phyloP scores from a whole-genome alignment of 2,113 vertebrate genomes.

The Gnathonemus longibarbis region DNA sequence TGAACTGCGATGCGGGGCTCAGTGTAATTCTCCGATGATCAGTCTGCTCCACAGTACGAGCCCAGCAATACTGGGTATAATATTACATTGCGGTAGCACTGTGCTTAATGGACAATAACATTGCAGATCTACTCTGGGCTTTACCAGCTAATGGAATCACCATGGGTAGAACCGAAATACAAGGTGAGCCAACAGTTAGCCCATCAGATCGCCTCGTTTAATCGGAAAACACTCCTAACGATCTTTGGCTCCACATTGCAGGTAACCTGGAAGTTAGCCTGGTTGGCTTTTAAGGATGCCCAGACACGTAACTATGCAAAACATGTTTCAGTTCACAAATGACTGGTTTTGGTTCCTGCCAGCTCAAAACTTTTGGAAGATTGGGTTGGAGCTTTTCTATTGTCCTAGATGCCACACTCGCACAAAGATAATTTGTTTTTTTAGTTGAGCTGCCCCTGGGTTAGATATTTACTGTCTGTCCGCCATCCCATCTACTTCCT shows the following conservation, averaged over 20 bases:
- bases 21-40: conserved; percentile 15
- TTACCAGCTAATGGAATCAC: conserved; percentile 26
- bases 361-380: background rate
- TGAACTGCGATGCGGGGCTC: background rate
- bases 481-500: conserved; percentile 63
- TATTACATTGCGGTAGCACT: conserved; percentile 6
- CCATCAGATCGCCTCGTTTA: conserved; percentile 8
- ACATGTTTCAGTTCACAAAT: background rate
- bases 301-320: background rate
- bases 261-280: conserved; percentile 1
- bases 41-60: background rate
- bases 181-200: conserved; percentile 27
- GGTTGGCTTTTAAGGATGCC: background rate
- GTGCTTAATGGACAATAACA: conserved; percentile 26
- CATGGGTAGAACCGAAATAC: conserved; percentile 26
- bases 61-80: background rate
- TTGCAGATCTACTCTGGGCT: conserved; percentile 19
- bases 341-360: background rate
- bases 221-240: background rate
- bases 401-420: background rate
- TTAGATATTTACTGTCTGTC: conserved; percentile 65
- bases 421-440: background rate
- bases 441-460: conserved; percentile 40
- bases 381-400: background rate
- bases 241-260: background rate